A percentile compares a stretch with the other conserved stretches of the same genome.
phyloP scores from a whole-genome alignment of 2,888 invertebrate genomes.

The Phytoseiulus persimilis region DNA sequence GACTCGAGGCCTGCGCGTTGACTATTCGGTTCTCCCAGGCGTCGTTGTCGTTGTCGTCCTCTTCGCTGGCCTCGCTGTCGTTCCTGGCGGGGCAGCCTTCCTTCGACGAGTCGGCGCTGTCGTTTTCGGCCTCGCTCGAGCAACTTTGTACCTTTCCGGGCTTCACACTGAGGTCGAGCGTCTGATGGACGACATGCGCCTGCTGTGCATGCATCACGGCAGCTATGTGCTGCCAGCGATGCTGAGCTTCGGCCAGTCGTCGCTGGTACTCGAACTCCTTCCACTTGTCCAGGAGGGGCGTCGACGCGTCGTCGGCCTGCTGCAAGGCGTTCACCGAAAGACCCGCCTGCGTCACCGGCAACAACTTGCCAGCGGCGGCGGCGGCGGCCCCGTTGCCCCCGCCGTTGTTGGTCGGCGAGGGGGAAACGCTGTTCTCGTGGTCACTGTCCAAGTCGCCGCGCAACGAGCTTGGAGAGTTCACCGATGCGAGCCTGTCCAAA shows the following conservation, averaged over 20 bases:
- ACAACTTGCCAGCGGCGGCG: background rate
- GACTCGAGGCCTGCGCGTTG: conserved; percentile 36
- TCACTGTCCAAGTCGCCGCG: conserved; percentile 37
- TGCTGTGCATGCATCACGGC: conserved; percentile 28
- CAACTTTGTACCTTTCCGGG: conserved; percentile 28
- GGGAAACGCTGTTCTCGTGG: conserved; percentile 20
- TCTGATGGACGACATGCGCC: conserved; percentile 12
- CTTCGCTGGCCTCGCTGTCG: conserved; percentile 41
- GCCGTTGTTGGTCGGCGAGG: conserved; percentile 10
- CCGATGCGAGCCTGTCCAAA: conserved; percentile 40
- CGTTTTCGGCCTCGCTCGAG: conserved; percentile 36
- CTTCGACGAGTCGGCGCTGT: conserved; percentile 41
- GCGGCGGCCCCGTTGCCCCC: no score
- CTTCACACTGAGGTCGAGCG: conserved; percentile 27
- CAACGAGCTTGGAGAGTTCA: conserved; percentile 12
- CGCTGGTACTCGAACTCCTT: conserved; percentile 37
- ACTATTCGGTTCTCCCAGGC: conserved; percentile 39
- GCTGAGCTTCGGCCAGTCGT: conserved; percentile 13
- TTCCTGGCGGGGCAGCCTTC: conserved; percentile 16
- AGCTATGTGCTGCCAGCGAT: conserved; percentile 21
- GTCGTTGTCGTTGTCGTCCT: conserved; percentile 36
- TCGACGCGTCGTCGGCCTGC: background rate
- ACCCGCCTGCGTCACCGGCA: background rate
- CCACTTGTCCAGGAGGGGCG: conserved; percentile 22
- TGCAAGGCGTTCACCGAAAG: background rate